Evolutionary conservation across 2,888 invertebrate species (phyloP), one percentile per base, ranked within the genome.

Genomic region (Miltochrista miniata): DNA sequence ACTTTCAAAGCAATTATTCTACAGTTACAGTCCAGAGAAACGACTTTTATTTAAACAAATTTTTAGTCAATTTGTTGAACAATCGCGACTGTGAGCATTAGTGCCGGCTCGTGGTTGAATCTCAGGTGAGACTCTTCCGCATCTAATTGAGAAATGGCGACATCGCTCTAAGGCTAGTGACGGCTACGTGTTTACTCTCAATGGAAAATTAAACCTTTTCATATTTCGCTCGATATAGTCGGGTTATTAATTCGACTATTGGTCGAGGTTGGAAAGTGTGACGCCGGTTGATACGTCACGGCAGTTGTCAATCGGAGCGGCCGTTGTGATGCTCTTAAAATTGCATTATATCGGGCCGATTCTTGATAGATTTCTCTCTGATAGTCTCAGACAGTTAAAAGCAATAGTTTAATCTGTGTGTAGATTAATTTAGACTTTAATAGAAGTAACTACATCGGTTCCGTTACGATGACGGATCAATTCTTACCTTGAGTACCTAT

Each of bases 251-350:
- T 76, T 72, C 52, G 56, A 52, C 70, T 77, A 79, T 78, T 74
- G 73, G 79, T 75, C 67, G 67, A 73, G 74, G 76, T 77, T 76
- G 71, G 72, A 75, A 79, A 83, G 76, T 80, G 79, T 79, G 70
- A 70, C 79, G 74, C 68, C 61, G 10, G 70, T 74, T 74, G 76
- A 84, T 84, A 82, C 83, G 81, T 82, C 84, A 87, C 87, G 87
- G 75, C 79, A 66, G 74, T 77, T 82, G 87, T 87, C 90, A 88
- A 86, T 89, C 87, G 81, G 87, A 83, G 77, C 87, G 79, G 76
- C 70, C 70, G 79, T 69, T 60, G 64, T 70, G 82, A 83, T 81
- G 83, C 80, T 79, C 79, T 72, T 76, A 76, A 77, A 76, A 81
- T 82, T 70, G 82, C 81, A 83, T 75, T 84, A 82, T 82, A 81